A percentile compares a stretch with the other conserved stretches of the same genome.
Evolutionary conservation across 2,888 invertebrate species (phyloP).

Genomic region (Agrotis puta): DNA sequence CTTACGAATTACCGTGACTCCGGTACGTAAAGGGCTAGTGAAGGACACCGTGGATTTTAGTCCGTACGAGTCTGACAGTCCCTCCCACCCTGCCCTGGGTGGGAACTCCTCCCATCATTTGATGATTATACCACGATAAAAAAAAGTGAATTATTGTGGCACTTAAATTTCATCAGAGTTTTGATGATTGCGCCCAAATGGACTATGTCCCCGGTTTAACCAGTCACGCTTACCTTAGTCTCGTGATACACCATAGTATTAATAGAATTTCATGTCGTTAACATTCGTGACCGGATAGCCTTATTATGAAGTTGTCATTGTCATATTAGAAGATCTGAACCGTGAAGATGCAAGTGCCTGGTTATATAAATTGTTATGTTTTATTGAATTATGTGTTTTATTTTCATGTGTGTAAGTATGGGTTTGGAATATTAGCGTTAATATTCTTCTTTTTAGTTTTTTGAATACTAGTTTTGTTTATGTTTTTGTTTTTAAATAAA

Average conservation of each 20-base stretch:
- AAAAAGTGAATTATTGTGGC: too few species aligned
- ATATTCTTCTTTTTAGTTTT: neutral
- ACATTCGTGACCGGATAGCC: constrained; percentile 81
- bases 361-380: neutral
- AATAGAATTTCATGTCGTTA: constrained; percentile 68
- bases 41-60: too few species aligned
- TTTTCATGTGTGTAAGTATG: constrained; percentile 3
- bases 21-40: too few species aligned
- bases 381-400: constrained; percentile 10
- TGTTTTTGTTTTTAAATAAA: neutral
- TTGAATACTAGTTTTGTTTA: neutral
- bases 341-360: constrained; percentile 70
- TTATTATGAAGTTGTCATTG: constrained; percentile 64
- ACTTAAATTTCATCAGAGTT: too few species aligned
- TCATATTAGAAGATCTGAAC: constrained; percentile 63
- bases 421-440: neutral
- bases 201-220: neutral
- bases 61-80: too few species aligned
- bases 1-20: too few species aligned
- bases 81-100: too few species aligned
- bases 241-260: constrained; percentile 57
- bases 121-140: too few species aligned
- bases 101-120: too few species aligned
- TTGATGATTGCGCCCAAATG: too few species aligned
- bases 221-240: constrained; percentile 37